Base-by-base conservation (phyloP, 2,888 invertebrate genomes). In the Heliconius charithonia region DNA sequence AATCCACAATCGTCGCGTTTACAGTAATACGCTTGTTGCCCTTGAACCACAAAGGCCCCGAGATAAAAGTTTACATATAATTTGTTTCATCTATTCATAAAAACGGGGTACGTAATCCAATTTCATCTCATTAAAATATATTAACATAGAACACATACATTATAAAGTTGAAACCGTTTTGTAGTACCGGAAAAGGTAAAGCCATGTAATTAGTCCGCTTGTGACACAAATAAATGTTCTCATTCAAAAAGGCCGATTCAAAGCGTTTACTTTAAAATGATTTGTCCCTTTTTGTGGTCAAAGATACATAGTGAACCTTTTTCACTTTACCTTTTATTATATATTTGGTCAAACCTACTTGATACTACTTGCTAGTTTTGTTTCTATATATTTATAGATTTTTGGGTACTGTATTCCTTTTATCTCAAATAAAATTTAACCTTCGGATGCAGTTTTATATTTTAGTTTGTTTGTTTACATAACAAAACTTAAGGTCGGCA, bases 251-350 rank as follows among this genome's bases (percentile, higher is more conserved):
- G 72, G 59, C 56, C 32, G 13, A 59, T 72, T 59, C n/a, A 13
- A 74, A 74, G 63, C 45, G 45, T 65, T 74, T 65, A 63, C 29
- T 65, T 74, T n/a, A 74, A 74, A 74, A 74, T 74, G 16, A 74
- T 74, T 74, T 74, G 41, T 41, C 45, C 62, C 41, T 74, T 45
- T 63, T 29, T 65, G 74, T 56, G 66, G 66, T 77, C 63, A 13
- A 65, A 41, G 12, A 65, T 27, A 45, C 25, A 25, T 45, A 65
- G 37, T 74, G 22, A 29, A n/a, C 71, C 71, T 29, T 71, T 71
- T 51, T 22, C 27, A 16, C 16, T 19, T 4, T 37, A 32, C 71
- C 72, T 32, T 51, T 27, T 12, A 27, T 19, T 45, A 27, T 70
- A 70, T 10, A 25, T 70, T 59, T n/a, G 27, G 32, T 10, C 32